phyloP scores from a whole-genome alignment of 2,113 vertebrate species.

The Saimiri boliviensis region DNA sequence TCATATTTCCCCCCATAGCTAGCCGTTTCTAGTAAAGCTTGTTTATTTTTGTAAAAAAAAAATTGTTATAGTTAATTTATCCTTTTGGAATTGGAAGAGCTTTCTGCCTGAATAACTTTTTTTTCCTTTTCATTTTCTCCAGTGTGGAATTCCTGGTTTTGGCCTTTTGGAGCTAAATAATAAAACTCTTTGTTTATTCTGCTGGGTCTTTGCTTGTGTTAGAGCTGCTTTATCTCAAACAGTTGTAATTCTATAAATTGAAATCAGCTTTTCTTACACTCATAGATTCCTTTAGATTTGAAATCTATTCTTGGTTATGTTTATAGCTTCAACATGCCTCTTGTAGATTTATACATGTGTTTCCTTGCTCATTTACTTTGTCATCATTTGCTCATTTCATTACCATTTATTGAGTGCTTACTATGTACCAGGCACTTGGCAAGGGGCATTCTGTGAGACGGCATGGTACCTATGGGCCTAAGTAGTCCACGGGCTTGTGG shows the following conservation, averaged over 20 bases:
- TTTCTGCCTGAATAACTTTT: constrained; percentile 8
- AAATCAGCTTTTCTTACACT: background rate
- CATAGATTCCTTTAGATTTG: background rate
- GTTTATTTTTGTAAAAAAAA: background rate
- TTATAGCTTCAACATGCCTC: background rate
- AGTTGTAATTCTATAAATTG: background rate
- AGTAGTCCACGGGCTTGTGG: background rate
- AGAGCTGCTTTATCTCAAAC: background rate
- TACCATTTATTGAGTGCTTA: background rate
- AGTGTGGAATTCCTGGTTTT: constrained; percentile 1
- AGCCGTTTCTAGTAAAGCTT: constrained; percentile 28
- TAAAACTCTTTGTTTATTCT: constrained; percentile 8
- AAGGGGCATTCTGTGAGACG: background rate
- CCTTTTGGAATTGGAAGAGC: background rate
- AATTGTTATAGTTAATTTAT: background rate
- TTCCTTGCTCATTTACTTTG: background rate
- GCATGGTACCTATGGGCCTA: too few relatives aligned
- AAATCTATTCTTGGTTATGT: background rate
- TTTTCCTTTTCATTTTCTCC: background rate
- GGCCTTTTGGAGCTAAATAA: constrained; percentile 8
- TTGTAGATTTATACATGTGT: background rate
- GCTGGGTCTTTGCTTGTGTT: background rate
- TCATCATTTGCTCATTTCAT: background rate
- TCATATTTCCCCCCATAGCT: background rate
- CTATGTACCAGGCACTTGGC: background rate